Percentiles rank a stretch among this genome's conserved stretches.
Evolutionary conservation across 1,140 invertebrate genomes (phyloP).

Genomic region (Samia ricini): DNA sequence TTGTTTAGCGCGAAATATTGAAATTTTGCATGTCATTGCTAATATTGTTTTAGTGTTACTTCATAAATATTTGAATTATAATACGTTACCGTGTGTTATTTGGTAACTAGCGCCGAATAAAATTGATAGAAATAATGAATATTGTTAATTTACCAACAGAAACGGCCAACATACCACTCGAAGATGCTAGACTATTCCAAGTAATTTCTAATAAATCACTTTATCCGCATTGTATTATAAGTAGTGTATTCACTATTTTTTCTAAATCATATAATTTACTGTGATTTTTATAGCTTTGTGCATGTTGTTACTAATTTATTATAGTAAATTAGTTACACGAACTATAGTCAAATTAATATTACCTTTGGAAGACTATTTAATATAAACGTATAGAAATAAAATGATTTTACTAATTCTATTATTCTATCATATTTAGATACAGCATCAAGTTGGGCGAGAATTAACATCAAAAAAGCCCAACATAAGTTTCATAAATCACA

Average conservation of each 20-base stretch:
- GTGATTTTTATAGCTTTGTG: too few relatives aligned
- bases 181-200: conserved; percentile 44
- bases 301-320: too few relatives aligned
- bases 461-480: not conserved
- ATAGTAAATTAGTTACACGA: too few relatives aligned
- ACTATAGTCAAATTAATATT: too few relatives aligned
- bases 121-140: conserved; percentile 23
- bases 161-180: conserved; percentile 44
- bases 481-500: not conserved
- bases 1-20: not conserved
- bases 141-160: conserved; percentile 44
- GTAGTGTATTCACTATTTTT: not conserved
- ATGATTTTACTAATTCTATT: not conserved
- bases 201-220: conserved; percentile 28
- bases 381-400: too few relatives aligned
- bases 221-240: too few relatives aligned
- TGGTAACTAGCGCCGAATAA: not conserved
- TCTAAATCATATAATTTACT: too few relatives aligned
- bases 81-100: not conserved
- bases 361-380: too few relatives aligned
- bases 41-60: not conserved
- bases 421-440: not conserved
- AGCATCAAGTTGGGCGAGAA: not conserved
- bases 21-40: not conserved
- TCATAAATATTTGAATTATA: not conserved